A percentile compares a stretch with the other conserved stretches of the same genome.
Evolutionary conservation across 1,140 invertebrate species (phyloP).

Genomic region (Melanaphis sacchari): DNA sequence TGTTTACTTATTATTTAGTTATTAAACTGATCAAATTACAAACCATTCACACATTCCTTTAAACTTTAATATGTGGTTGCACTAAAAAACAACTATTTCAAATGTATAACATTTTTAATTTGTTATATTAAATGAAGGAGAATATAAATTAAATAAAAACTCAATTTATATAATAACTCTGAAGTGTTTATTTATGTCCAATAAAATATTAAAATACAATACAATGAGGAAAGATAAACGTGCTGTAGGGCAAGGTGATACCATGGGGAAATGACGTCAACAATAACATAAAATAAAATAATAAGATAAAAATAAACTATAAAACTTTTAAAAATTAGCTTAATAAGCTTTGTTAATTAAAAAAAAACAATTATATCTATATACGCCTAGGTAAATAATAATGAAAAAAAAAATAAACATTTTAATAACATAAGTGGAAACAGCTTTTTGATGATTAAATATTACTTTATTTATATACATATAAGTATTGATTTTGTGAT

Average conservation of each 20-base stretch:
- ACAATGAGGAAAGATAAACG: constrained; percentile 44
- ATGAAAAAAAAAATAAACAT: constrained; percentile 36
- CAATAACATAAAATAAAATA: constrained; percentile 55
- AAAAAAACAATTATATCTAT: constrained; percentile 33
- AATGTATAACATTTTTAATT: background rate
- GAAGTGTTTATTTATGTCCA: constrained; percentile 33
- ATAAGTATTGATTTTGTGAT: background rate
- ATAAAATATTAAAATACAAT: constrained; percentile 57
- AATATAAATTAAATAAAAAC: background rate
- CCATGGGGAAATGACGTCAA: constrained; percentile 27
- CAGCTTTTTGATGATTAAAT: constrained; percentile 44
- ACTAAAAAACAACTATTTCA: background rate
- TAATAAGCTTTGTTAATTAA: constrained; percentile 47
- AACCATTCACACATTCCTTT: background rate
- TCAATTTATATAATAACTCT: background rate
- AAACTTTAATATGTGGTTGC: background rate
- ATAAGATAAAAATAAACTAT: constrained; percentile 51
- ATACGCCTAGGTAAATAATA: constrained; percentile 46
- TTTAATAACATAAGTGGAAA: constrained; percentile 45
- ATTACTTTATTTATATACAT: constrained; percentile 31
- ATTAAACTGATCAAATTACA: background rate
- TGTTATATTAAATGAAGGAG: background rate
- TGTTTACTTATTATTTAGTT: background rate
- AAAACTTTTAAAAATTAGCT: constrained; percentile 50
- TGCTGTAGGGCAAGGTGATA: constrained; percentile 50